Percentiles rank a stretch among this genome's conserved stretches.
Conservation (phyloP, 2,113 vertebrate genomes). For the Mustela nigripes region DNA sequence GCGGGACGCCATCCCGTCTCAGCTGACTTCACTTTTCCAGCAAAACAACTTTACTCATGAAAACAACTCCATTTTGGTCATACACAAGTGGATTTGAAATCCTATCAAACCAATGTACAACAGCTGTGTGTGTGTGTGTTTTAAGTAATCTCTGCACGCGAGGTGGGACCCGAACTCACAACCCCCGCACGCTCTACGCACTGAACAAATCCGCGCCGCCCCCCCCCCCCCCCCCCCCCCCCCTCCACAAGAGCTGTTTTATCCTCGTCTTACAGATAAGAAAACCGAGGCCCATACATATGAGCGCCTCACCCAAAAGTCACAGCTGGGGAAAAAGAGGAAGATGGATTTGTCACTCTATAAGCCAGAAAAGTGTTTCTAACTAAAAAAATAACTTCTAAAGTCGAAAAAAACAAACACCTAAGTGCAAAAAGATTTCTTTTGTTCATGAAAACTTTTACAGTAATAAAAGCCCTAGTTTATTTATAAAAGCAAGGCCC, state of each 20-base stretch:
- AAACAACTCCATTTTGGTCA: background rate
- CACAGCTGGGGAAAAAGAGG: background rate
- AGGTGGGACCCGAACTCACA: background rate
- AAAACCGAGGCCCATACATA: background rate
- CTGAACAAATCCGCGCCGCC: background rate
- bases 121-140: background rate
- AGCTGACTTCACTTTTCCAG: background rate
- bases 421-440: background rate
- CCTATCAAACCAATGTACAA: background rate
- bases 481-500: conserved; percentile 62
- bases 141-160: background rate
- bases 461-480: conserved; percentile 19
- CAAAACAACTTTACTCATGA: background rate
- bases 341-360: background rate
- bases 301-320: background rate
- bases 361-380: background rate
- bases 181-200: background rate
- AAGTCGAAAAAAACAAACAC: conserved; percentile 19
- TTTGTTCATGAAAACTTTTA: conserved; percentile 53
- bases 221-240: too few relatives aligned
- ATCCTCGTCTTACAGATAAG: background rate
- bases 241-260: background rate
- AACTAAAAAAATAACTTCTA: background rate
- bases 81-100: background rate
- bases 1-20: background rate